Evolutionary conservation across 2,888 invertebrate species (phyloP).

Genomic region (Pterostichus madidus): DNA sequence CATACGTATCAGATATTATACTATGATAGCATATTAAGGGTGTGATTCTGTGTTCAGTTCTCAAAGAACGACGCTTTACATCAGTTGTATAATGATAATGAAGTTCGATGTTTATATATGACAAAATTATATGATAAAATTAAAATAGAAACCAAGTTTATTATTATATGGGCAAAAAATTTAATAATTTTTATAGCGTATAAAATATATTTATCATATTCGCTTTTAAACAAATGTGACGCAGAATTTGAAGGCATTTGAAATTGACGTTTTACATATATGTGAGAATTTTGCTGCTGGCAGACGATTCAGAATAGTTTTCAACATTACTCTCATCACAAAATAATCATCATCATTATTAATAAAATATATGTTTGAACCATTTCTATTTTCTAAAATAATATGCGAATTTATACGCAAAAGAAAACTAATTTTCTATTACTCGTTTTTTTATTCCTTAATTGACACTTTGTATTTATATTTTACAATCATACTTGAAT

Average conservation of each 20-base stretch:
- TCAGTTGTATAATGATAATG: slow-evolving; percentile 64
- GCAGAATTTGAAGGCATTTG: slow-evolving; percentile 48
- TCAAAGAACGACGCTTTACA: slow-evolving; percentile 65
- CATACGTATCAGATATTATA: slow-evolving; percentile 64
- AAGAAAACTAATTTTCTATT: too few relatives aligned
- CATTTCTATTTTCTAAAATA: too few relatives aligned
- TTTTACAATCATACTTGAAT: too few relatives aligned
- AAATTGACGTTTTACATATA: slow-evolving; percentile 27
- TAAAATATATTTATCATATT: slow-evolving; percentile 63
- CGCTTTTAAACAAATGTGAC: slow-evolving; percentile 57
- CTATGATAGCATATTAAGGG: slow-evolving; percentile 51
- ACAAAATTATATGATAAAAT: slow-evolving; percentile 61
- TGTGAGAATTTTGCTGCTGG: slow-evolving; percentile 50
- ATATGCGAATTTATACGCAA: too few relatives aligned
- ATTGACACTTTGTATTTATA: too few relatives aligned
- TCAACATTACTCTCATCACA: too few relatives aligned
- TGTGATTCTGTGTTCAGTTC: slow-evolving; percentile 66
- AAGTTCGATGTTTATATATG: slow-evolving; percentile 65
- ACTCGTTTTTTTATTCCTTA: too few relatives aligned
- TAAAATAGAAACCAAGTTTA: slow-evolving; percentile 60
- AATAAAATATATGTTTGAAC: too few relatives aligned
- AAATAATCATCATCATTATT: too few relatives aligned
- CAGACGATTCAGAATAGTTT: slow-evolving; percentile 21
- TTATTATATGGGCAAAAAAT: slow-evolving; percentile 62
- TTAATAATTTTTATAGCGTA: slow-evolving; percentile 62